Base-by-base conservation (phyloP, 2,797 vertebrate species). In the Neomorphus geoffroyi region DNA sequence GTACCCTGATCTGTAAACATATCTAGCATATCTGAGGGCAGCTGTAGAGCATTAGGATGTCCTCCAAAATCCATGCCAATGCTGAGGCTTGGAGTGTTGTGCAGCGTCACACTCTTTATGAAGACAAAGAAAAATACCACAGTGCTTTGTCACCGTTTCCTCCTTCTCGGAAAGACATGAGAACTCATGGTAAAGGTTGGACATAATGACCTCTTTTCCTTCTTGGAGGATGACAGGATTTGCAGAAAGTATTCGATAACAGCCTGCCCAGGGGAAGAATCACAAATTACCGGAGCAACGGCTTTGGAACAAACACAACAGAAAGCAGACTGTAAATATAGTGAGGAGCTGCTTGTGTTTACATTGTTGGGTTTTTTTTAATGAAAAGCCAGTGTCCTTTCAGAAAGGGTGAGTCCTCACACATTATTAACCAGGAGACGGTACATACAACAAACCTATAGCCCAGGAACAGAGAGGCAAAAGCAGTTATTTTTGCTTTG, bases 301-400 rank as follows among this genome's bases (percentile, higher is more conserved):
- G 50, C 50, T 90, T 79, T 81, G 37, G 32, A 90, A 35, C 17
- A 84, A 90, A 54, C 13, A 77, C 35, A 90, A 54, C 33, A 74
- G 37, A 92, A 84, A 85, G 11, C 28, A 81, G 37, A 57, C 15
- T 56, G 35, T 13, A 86, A 78, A 83, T 21, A 46, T 2, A 72
- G 48, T 57, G 28, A 75, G 58, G 86, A 90, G 37, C 6, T 90
- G 35, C 28, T 79, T 78, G 54, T 43, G 18, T 64, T 65, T 71
- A 14, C n/a, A 46, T 37, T 62, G 33, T 21, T 87, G 28, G 13
- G 67, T 92, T 43, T 71, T n/a, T n/a, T 95, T 58, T 37, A 72
- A 61, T 6, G 27, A 62, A 90, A 90, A 72, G 3, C 2, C 9
- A 33, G 1, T 5, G 7, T 80, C 26, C 48, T 86, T 61, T 56